Evolutionary conservation across 2,113 vertebrate genomes (phyloP), one percentile per base, ranked within the genome.

Genomic region (Siniperca chuatsi): DNA sequence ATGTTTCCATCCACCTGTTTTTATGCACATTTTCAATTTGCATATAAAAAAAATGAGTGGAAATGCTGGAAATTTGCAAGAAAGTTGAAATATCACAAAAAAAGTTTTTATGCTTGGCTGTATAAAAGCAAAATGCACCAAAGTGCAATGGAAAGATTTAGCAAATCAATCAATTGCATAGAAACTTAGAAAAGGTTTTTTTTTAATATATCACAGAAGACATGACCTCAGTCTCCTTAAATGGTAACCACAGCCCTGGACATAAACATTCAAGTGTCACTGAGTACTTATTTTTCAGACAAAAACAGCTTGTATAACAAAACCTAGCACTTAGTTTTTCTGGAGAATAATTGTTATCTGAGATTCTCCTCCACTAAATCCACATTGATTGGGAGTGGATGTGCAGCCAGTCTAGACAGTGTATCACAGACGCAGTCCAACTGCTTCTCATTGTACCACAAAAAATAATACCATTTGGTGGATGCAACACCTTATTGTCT

Each of bases 401-500:
- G 21, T 75, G 35, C 52, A 68, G 79, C 46, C 46, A 16, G 61
- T 72, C 40, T 23, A 71, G 54, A 71, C 58, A 72, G 46, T 62
- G 20, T 15, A 64, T 55, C n/a, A 70, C 76, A 60, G 29, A 72
- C 48, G 25, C 48, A 16, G 16, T 54, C 33, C 23, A 54, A 46
- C 42, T 66, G 57, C 48, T 78, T 67, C 55, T 73, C 15, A 69
- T 50, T 72, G 18, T 46, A 16, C 54, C 57, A 60, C 74, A 74
- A n/a, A 42, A 75, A 62, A 65, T 50, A 54, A 68, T 4, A 52
- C 61, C 54, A 67, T 48, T 80, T 50, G 20, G 50, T 54, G 37
- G 42, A 62, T 62, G 9, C 21, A 82, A 37, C 50, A n/a, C 33
- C 70, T 78, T 50, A 42, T 65, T 86, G 54, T 84, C 68, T 68